Evolutionary conservation across 2,888 invertebrate species (phyloP).

Genomic region (Xestia sexstrigata): DNA sequence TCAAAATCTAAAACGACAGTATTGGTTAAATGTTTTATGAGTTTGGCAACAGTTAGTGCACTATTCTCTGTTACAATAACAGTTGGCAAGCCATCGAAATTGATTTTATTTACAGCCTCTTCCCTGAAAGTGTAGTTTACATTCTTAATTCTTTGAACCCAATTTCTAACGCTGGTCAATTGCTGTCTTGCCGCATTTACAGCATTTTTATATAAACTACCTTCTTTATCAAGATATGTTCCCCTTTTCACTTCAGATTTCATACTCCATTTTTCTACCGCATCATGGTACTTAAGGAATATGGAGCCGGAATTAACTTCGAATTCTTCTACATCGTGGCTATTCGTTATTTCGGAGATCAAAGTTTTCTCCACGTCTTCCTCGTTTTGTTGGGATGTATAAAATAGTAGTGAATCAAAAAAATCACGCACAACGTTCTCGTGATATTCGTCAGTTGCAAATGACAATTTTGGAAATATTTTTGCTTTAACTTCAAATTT

Average conservation of each 20-base stretch:
- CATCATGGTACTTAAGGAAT: conserved; percentile 44
- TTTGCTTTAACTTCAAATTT: conserved; percentile 31
- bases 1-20: conserved; percentile 27
- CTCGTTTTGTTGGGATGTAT: conserved; percentile 45
- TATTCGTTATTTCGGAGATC: conserved; percentile 26
- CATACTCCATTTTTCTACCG: conserved; percentile 51
- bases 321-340: neutral
- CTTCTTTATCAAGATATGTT: conserved; percentile 32
- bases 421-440: conserved; percentile 10
- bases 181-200: conserved; percentile 16
- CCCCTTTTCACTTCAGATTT: conserved; percentile 14
- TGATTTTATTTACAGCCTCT: conserved; percentile 21
- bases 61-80: conserved; percentile 28
- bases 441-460: conserved; percentile 10
- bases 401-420: conserved; percentile 41
- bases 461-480: conserved; percentile 46
- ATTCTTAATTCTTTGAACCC: conserved; percentile 20
- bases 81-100: conserved; percentile 12
- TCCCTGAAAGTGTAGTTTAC: conserved; percentile 21
- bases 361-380: conserved; percentile 23
- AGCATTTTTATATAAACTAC: conserved; percentile 28
- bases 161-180: conserved; percentile 12
- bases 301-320: conserved; percentile 15
- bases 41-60: conserved; percentile 30
- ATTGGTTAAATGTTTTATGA: conserved; percentile 11